Conservation (phyloP, 2,113 vertebrate genomes). For the Aramus guarauna region DNA sequence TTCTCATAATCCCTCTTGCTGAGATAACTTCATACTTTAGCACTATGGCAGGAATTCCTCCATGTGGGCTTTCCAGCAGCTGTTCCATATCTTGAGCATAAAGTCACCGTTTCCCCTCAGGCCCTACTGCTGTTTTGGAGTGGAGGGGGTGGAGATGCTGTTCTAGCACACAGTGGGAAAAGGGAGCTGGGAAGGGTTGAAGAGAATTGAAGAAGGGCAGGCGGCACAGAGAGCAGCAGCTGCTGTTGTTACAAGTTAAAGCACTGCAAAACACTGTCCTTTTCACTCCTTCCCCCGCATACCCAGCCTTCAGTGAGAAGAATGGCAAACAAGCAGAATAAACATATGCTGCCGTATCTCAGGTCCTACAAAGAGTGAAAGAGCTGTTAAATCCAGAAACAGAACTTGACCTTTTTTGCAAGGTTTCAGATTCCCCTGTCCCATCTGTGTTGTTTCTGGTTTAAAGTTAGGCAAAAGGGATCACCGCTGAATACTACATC, state of each 20-base stretch:
- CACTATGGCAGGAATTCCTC: neutral
- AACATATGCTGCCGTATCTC: neutral
- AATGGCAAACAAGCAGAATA: neutral
- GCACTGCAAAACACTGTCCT: neutral
- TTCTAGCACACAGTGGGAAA: neutral
- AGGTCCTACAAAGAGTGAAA: neutral
- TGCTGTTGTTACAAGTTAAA: neutral
- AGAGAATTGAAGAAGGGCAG: neutral
- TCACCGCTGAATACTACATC: neutral
- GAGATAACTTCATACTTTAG: neutral
- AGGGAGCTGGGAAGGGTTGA: neutral
- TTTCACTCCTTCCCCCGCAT: neutral
- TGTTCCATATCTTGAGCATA: constrained; percentile 30
- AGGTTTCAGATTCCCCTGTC: neutral
- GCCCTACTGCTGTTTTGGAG: neutral
- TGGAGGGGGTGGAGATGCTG: neutral
- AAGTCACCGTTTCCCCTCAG: constrained; percentile 29
- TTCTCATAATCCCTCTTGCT: neutral
- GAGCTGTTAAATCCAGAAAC: neutral
- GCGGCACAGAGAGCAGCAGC: constrained; percentile 2
- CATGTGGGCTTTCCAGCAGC: constrained; percentile 2
- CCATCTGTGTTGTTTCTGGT: neutral
- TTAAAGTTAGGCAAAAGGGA: neutral
- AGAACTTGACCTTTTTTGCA: neutral
- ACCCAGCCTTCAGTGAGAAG: neutral